Conservation (phyloP, 2,888 invertebrate genomes). For the Apodemia duryi region DNA sequence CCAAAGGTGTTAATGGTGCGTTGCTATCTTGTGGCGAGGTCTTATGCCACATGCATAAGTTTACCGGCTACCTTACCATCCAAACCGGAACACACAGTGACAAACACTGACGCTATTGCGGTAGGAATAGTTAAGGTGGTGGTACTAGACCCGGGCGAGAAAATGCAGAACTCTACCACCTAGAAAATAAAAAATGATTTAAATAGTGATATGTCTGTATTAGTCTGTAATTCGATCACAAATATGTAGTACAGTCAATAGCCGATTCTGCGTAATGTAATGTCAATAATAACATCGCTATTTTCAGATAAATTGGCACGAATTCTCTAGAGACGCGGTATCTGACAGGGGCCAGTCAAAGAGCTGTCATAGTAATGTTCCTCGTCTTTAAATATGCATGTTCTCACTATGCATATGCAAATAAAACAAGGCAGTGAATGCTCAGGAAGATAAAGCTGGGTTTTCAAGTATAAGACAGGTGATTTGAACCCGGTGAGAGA, state of each 20-base stretch:
- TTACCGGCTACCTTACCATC: too few species aligned
- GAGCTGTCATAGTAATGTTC: slow-evolving; percentile 51
- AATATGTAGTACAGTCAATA: slow-evolving; percentile 20
- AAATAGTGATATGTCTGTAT: not conserved
- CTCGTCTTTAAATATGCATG: slow-evolving; percentile 32
- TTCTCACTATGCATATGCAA: slow-evolving; percentile 28
- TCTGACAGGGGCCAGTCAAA: slow-evolving; percentile 51
- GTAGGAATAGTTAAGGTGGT: too few species aligned
- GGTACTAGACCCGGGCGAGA: too few species aligned
- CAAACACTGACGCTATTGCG: too few species aligned
- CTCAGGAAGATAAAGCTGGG: not conserved
- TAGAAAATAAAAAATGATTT: too few species aligned
- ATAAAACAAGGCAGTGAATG: slow-evolving; percentile 18
- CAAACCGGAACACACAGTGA: too few species aligned
- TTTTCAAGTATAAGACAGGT: not conserved
- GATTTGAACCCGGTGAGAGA: not conserved
- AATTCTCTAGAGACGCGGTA: slow-evolving; percentile 45
- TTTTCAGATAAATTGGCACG: slow-evolving; percentile 51
- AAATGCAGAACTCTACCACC: too few species aligned
- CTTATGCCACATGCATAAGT: too few species aligned
- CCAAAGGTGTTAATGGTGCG: too few species aligned
- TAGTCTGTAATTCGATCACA: slow-evolving; percentile 7
- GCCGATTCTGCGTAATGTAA: slow-evolving; percentile 25
- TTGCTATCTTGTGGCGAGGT: too few species aligned
- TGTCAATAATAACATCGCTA: slow-evolving; percentile 30